Percentiles rank a stretch among this genome's conserved stretches.
phyloP scores from a whole-genome alignment of 2,797 vertebrate species.

The Sebastes iracundus region DNA sequence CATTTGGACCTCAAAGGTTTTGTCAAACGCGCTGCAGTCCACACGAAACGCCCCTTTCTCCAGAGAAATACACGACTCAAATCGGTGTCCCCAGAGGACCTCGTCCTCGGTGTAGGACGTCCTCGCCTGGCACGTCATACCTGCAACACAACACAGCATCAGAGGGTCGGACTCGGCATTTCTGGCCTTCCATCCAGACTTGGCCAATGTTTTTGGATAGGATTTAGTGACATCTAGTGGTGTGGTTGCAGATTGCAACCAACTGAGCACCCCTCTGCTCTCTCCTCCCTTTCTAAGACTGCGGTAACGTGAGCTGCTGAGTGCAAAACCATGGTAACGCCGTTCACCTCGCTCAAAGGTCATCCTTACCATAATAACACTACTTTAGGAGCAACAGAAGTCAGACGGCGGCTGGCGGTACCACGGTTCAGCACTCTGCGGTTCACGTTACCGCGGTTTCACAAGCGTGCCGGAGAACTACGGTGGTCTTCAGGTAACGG shows the following conservation, averaged over 20 bases:
- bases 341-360: fast-evolving
- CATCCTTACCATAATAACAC: no score
- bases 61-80: conserved; percentile 87
- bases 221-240: no score
- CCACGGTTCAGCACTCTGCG: no score
- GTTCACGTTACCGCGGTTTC: no score
- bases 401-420: no score
- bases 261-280: no score
- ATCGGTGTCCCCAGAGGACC: conserved; percentile 87
- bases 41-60: conserved; percentile 87
- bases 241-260: no score
- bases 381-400: no score
- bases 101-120: conserved; percentile 86
- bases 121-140: conserved; percentile 89
- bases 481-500: no score
- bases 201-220: not conserved
- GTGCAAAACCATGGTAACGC: no score
- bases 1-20: conserved; percentile 87
- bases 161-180: not conserved
- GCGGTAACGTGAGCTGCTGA: no score
- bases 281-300: fast-evolving
- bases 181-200: not conserved
- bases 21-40: conserved; percentile 85
- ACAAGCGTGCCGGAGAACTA: no score
- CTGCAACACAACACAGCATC: conserved; percentile 54